Evolutionary conservation across 2,888 invertebrate genomes (phyloP).

Genomic region (Troides aeacus): DNA sequence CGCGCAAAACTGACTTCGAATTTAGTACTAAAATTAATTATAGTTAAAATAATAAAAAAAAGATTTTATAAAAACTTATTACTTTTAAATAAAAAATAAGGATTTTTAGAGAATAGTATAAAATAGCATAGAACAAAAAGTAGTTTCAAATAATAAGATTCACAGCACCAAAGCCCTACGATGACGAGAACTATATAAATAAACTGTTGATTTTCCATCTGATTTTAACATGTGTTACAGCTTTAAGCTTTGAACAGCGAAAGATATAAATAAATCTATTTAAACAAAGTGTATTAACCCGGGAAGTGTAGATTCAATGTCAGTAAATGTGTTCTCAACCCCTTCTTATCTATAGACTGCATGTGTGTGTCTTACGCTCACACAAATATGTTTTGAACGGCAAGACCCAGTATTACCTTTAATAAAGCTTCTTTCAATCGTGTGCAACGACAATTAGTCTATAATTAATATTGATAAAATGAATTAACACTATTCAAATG

Average conservation of each 20-base stretch:
- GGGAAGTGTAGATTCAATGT: slow-evolving; percentile 15
- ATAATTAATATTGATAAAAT: no score
- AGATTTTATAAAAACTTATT: no score
- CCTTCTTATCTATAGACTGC: slow-evolving; percentile 1
- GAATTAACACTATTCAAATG: no score
- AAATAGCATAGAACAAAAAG: no score
- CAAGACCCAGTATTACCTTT: neutral
- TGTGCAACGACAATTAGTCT: no score
- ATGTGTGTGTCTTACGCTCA: neutral
- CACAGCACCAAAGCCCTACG: neutral
- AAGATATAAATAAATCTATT: slow-evolving; percentile 16
- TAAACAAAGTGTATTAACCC: slow-evolving; percentile 15
- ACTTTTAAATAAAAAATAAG: no score
- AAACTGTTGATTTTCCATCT: slow-evolving; percentile 16
- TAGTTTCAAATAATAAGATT: no score
- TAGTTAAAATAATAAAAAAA: no score
- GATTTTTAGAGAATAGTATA: no score
- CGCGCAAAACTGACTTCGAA: no score
- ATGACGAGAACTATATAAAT: slow-evolving; percentile 3
- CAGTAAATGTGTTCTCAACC: slow-evolving; percentile 16
- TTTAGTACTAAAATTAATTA: no score
- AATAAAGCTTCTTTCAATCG: no score
- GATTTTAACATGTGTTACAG: slow-evolving; percentile 16
- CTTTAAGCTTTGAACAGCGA: slow-evolving; percentile 4
- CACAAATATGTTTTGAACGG: neutral